These are phyloP conservation scores for Scelioninae gen. 1 DNA, from an alignment of 2,888 invertebrate species.

Conservation along the genomic window DNA sequence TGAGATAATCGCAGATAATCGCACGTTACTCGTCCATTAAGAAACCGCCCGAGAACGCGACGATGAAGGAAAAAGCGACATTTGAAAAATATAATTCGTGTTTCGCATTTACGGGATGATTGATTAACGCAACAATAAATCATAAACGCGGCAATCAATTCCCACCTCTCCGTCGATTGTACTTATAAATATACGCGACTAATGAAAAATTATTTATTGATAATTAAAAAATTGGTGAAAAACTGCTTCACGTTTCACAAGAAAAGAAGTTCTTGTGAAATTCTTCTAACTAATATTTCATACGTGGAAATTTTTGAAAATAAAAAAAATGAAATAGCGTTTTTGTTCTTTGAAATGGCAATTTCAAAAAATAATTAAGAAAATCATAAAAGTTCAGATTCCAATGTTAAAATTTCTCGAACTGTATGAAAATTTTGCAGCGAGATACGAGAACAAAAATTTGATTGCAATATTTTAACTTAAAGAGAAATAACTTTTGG, in stretches of 20 bases:
- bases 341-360: no score
- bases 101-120: constrained; percentile 46
- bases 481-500: no score
- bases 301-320: no score
- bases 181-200: not conserved
- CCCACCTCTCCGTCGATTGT: constrained; percentile 22
- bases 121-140: constrained; percentile 62
- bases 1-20: constrained; percentile 61
- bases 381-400: no score
- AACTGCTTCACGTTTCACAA: constrained; percentile 13
- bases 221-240: constrained; percentile 44
- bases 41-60: constrained; percentile 35
- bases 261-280: not conserved
- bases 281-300: not conserved
- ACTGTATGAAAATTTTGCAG: no score
- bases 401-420: no score
- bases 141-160: constrained; percentile 57
- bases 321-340: no score
- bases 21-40: constrained; percentile 47
- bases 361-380: no score
- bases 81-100: constrained; percentile 62
- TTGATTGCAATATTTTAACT: no score
- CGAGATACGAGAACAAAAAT: no score
- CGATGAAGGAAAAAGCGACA: constrained; percentile 22
- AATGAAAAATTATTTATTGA: constrained; percentile 39